Percentiles rank a stretch among this genome's conserved stretches.
Evolutionary conservation across 2,888 invertebrate species (phyloP).

Genomic region (Epinotia demarniana): DNA sequence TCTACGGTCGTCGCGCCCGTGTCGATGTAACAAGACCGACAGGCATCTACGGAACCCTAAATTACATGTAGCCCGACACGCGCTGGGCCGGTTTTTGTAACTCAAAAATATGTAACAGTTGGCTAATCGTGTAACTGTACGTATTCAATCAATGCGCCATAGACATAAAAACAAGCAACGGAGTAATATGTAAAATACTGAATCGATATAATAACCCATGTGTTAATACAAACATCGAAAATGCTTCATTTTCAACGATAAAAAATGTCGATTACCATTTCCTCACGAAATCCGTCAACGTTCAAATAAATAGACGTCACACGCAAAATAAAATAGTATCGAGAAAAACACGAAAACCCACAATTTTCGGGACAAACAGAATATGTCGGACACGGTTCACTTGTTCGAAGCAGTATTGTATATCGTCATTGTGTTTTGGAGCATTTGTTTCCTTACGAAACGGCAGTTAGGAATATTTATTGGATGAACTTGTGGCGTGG

Average conservation of each 20-base stretch:
- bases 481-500: constrained; percentile 80
- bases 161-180: too few relatives aligned
- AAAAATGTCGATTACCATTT: constrained; percentile 28
- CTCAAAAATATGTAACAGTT: too few relatives aligned
- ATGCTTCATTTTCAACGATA: constrained; percentile 5
- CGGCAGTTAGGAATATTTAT: constrained; percentile 83
- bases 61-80: too few relatives aligned
- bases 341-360: constrained; percentile 69
- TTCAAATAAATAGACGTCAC: constrained; percentile 55
- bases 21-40: too few relatives aligned
- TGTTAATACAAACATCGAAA: not conserved
- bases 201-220: not conserved
- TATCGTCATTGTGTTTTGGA: constrained; percentile 81
- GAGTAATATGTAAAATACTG: not conserved
- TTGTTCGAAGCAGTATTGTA: constrained; percentile 76
- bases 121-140: too few relatives aligned
- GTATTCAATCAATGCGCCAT: too few relatives aligned
- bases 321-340: constrained; percentile 53
- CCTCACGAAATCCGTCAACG: constrained; percentile 41
- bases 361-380: constrained; percentile 76
- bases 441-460: constrained; percentile 81
- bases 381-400: constrained; percentile 79
- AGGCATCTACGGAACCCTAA: too few relatives aligned
- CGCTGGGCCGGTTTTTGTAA: too few relatives aligned
- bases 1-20: too few relatives aligned